phyloP scores from a whole-genome alignment of 1,140 invertebrate genomes.

The Camponotus floridanus region DNA sequence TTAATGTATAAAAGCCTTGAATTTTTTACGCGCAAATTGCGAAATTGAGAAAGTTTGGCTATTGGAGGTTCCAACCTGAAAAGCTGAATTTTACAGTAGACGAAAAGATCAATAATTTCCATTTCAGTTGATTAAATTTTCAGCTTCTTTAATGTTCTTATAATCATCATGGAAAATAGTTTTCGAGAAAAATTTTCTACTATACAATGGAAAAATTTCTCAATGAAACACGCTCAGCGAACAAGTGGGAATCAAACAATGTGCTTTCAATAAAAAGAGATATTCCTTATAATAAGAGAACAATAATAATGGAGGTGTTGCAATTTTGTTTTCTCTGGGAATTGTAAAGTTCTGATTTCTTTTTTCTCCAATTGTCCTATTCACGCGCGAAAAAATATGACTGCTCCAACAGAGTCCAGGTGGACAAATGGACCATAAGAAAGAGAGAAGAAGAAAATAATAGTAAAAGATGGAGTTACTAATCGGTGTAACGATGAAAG shows the following conservation, averaged over 20 bases:
- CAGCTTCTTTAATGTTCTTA: too few species aligned
- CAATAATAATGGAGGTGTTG: neutral
- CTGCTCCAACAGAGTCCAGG: neutral
- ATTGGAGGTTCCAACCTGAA: too few species aligned
- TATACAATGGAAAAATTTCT: neutral
- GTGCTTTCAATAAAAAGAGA: neutral
- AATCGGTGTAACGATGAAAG: conserved; percentile 66
- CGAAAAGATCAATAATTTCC: too few species aligned
- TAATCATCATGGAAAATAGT: neutral
- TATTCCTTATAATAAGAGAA: too few species aligned
- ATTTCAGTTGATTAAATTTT: too few species aligned
- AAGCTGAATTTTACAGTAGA: too few species aligned
- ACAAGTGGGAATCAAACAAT: neutral
- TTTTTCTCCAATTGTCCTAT: conserved; percentile 14
- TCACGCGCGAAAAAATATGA: conserved; percentile 24
- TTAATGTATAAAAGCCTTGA: too few species aligned
- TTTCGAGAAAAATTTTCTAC: neutral
- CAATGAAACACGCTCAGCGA: neutral
- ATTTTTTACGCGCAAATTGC: too few species aligned
- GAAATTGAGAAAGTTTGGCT: too few species aligned
- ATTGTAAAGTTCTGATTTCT: neutral
- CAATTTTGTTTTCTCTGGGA: conserved; percentile 5
- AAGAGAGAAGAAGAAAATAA: too few species aligned
- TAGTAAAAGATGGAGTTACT: conserved; percentile 62
- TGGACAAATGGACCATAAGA: conserved; percentile 46